Evolutionary conservation across 2,888 invertebrate genomes (phyloP), one percentile per base, ranked within the genome.

Genomic region (Gandaritis pyraliata): DNA sequence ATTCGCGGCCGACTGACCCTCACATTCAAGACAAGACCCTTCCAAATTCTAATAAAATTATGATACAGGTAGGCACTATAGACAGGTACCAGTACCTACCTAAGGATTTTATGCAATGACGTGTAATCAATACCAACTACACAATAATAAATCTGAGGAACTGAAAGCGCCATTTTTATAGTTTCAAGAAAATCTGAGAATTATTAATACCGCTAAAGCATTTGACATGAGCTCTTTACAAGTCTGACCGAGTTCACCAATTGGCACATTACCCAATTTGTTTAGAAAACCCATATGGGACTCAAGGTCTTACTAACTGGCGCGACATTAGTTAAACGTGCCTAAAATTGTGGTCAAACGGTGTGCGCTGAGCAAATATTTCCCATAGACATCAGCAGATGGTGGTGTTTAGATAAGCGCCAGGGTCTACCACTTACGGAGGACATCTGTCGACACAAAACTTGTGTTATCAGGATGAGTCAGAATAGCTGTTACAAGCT

Each of bases 261-360:
- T 86, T 86, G 82, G 78, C 77, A 77, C 79, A 82, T 86, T 87
- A 84, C 86, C 85, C 85, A 88, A 88, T 87, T 87, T 86, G 88
- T 87, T 82, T 82, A 81, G 81, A 87, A 86, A 80, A 78, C 73
- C 78, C 87, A 86, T 83, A 86, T 87, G 85, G 76, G 75, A 68
- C 65, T 63, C 87, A 86, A 87, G 86, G 86, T 70, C 74, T 66
- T 48, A 33, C 15, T 48, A 57, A 55, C 63, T 53, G 33, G 52
- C 53, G 45, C 43, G 52, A 58, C 58, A 55, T 43, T 10, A 43
- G 16, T 43, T 16, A 16, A 43, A 43, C 16, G 11, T 61, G 45
- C 53, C 53, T 43, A 58, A 59, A 59, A 55, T 51, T 50, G 49
- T 49, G 58, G 36, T 38, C 48, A 41, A 39, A 46, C 54, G 56